Evolutionary conservation across 2,888 invertebrate species (phyloP).

Genomic region (Amphiduros pacificus): DNA sequence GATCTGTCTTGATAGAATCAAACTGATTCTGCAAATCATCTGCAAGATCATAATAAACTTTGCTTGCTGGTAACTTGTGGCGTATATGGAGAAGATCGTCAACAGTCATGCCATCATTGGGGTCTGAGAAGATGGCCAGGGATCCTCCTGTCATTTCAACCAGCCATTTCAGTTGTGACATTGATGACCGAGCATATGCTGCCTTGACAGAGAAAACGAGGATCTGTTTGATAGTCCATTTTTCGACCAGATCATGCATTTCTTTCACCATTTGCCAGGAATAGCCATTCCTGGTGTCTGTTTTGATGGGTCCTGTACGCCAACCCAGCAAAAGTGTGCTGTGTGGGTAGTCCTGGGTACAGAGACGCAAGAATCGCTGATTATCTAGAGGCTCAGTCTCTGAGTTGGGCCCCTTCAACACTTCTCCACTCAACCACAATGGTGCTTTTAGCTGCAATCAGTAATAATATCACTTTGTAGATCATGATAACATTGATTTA

Average conservation of each 20-base stretch:
- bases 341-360: slow-evolving; percentile 43
- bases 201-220: slow-evolving; percentile 45
- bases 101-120: slow-evolving; percentile 1
- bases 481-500: too few species aligned
- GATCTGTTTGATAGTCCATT: slow-evolving; percentile 36
- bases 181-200: background rate
- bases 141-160: slow-evolving; percentile 21
- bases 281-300: slow-evolving; percentile 26
- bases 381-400: slow-evolving; percentile 3
- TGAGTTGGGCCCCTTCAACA: slow-evolving; percentile 10
- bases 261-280: slow-evolving; percentile 51
- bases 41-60: background rate
- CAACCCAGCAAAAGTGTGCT: slow-evolving; percentile 55
- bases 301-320: slow-evolving; percentile 37
- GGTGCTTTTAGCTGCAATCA: slow-evolving; percentile 9
- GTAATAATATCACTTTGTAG: too few species aligned
- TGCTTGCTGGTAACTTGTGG: background rate
- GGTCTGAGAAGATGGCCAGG: slow-evolving; percentile 1
- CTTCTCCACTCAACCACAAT: slow-evolving; percentile 12
- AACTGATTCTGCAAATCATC: background rate
- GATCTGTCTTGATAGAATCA: background rate
- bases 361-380: slow-evolving; percentile 38
- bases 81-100: background rate
- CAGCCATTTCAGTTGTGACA: slow-evolving; percentile 17
- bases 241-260: slow-evolving; percentile 48